These are phyloP conservation scores for Tetranychus truncatus DNA, from an alignment of 2,888 invertebrate genomes.

Conservation along the genomic window DNA sequence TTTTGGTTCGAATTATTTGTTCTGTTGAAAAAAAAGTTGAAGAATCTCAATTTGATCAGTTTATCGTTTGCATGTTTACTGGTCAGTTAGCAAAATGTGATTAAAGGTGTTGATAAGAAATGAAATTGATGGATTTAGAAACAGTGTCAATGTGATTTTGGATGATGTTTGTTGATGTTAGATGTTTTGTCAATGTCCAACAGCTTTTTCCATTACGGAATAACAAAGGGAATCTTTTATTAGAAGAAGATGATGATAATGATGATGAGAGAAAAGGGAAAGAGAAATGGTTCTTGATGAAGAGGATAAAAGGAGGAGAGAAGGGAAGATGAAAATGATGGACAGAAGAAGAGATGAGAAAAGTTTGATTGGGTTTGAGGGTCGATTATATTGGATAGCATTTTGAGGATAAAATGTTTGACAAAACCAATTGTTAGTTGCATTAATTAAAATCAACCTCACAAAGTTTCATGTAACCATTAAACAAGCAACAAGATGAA, in stretches of 20 bases:
- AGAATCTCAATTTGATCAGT: no score
- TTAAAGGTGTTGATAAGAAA: neutral
- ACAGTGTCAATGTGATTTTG: neutral
- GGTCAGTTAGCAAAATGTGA: no score
- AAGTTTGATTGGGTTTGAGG: neutral
- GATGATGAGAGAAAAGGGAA: neutral
- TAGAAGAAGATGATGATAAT: neutral
- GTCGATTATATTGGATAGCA: neutral
- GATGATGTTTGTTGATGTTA: neutral
- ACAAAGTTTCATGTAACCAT: neutral
- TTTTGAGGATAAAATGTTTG: neutral
- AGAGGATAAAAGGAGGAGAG: neutral
- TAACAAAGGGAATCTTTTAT: neutral
- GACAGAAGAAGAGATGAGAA: neutral
- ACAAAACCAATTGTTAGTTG: neutral
- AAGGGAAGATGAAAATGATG: neutral
- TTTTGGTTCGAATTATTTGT: no score
- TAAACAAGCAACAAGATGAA: neutral
- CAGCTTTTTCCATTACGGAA: neutral
- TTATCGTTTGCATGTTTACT: no score
- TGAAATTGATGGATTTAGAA: neutral
- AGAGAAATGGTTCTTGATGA: neutral
- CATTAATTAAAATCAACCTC: conserved; percentile 1
- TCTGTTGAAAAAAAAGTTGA: no score
- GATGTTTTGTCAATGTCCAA: neutral